These are phyloP conservation scores for Halocaridina rubra DNA, from an alignment of 2,888 invertebrate species.

Conservation along the genomic window DNA sequence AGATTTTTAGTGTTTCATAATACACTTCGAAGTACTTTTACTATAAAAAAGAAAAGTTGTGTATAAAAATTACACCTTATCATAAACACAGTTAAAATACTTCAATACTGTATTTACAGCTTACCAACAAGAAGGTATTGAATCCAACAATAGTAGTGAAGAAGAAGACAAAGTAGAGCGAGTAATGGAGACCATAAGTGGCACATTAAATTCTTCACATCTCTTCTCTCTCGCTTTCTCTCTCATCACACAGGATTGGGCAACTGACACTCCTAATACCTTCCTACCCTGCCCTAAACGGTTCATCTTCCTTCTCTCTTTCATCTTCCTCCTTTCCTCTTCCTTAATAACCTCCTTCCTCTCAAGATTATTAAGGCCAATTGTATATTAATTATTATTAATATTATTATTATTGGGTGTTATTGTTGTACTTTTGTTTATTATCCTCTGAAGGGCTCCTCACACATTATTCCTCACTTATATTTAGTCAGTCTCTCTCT, in stretches of 20 bases:
- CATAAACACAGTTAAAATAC: too few species aligned
- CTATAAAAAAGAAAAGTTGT: too few species aligned
- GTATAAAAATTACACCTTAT: too few species aligned
- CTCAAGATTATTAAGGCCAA: neutral
- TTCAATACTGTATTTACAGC: too few species aligned
- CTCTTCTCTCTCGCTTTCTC: neutral
- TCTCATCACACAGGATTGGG: neutral
- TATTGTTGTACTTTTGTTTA: too few species aligned
- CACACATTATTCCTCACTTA: neutral
- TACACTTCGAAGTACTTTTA: too few species aligned
- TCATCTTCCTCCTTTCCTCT: neutral
- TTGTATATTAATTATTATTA: neutral
- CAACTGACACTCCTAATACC: neutral
- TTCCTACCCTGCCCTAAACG: neutral
- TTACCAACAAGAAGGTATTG: too few species aligned
- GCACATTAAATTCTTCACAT: neutral
- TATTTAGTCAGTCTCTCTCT: neutral
- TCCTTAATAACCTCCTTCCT: too few species aligned
- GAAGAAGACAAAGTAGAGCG: neutral
- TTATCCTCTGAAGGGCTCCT: neutral
- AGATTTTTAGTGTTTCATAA: too few species aligned
- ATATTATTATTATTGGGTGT: too few species aligned
- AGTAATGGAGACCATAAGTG: neutral
- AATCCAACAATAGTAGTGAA: neutral
- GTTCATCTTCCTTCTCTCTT: neutral